Base-by-base conservation (phyloP, 2,113 vertebrate species). In the Psittacara wagleri region DNA sequence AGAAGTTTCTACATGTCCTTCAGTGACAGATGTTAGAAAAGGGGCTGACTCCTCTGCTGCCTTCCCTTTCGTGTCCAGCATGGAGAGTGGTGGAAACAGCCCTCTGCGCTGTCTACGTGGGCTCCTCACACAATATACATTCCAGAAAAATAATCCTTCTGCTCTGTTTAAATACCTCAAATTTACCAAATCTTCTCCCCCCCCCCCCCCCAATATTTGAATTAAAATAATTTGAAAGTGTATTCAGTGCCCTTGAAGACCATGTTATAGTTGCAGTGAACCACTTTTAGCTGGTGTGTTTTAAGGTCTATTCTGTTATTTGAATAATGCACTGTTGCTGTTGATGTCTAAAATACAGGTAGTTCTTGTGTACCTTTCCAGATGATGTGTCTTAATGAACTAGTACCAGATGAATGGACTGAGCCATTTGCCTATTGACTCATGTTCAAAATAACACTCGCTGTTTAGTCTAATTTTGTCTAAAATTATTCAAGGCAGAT, bases 341-440 rank as follows among this genome's bases (percentile, higher is more conserved):
- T 41, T 73, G 69, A 54, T 44, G 46, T 69, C 75, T 79, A 57
- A 95, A 95, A 82, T n/a, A 61, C 39, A 72, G 48, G 43, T 73
- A 59, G 46, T 74, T 86, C 46, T 78, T 86, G 52, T 78, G 29
- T 68, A 54, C 48, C 57, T 78, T 81, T 51, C 24, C 41, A 44
- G 9, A 1, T 92, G 52, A 66, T 78, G 43, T 72, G 17, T 61
- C 48, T 82, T 68, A 92, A 80, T 84, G 68, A 94, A 72, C 55
- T 83, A 25, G 8, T 43, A 55, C 37, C 54, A 68, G 43, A 27
- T 74, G 61, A 94, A 68, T 39, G 29, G 51, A 31, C 10, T n/a
- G 39, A 90, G 29, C 39, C 31, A 3, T 28, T 81, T 31, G 19
- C 46, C 20, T 88, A 13, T 81, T 78, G 86, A 91, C 48, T 52